Percentiles rank a stretch among this genome's conserved stretches.
These are phyloP conservation scores for Mirza zaza DNA, from an alignment of 2,113 vertebrate species.

Conservation along the genomic window DNA sequence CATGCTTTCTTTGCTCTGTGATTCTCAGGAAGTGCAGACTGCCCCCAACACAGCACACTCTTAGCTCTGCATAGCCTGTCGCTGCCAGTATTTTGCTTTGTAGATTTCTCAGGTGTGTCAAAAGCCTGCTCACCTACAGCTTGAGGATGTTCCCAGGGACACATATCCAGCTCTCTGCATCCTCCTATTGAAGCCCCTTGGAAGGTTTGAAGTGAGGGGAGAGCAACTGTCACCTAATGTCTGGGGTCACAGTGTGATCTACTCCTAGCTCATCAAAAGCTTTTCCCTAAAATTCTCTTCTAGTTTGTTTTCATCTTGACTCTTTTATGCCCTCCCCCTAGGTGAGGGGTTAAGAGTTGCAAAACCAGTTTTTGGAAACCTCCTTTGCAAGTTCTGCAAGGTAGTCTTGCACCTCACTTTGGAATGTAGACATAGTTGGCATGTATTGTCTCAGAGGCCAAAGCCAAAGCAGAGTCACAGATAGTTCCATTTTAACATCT, in stretches of 20 bases:
- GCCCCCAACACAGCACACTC: neutral
- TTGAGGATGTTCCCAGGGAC: neutral
- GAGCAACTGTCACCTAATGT: neutral
- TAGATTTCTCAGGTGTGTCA: neutral
- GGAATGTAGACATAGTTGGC: neutral
- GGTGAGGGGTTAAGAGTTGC: neutral
- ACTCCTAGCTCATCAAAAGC: neutral
- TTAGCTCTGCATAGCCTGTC: neutral
- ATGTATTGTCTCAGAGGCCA: neutral
- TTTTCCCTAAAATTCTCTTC: neutral
- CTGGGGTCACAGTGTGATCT: neutral
- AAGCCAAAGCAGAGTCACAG: neutral
- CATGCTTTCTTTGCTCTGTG: neutral
- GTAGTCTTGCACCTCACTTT: neutral
- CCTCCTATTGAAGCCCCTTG: neutral
- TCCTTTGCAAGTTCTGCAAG: neutral
- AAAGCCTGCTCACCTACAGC: neutral
- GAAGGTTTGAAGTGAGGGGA: neutral
- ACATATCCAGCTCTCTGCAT: neutral
- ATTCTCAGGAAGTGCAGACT: neutral
- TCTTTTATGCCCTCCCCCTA: neutral
- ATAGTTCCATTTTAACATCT: slow-evolving; percentile 6
- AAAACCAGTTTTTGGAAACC: neutral
- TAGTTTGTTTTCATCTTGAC: neutral
- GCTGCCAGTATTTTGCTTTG: neutral